Conservation (phyloP, 2,797 vertebrate genomes). For the Betta splendens region DNA sequence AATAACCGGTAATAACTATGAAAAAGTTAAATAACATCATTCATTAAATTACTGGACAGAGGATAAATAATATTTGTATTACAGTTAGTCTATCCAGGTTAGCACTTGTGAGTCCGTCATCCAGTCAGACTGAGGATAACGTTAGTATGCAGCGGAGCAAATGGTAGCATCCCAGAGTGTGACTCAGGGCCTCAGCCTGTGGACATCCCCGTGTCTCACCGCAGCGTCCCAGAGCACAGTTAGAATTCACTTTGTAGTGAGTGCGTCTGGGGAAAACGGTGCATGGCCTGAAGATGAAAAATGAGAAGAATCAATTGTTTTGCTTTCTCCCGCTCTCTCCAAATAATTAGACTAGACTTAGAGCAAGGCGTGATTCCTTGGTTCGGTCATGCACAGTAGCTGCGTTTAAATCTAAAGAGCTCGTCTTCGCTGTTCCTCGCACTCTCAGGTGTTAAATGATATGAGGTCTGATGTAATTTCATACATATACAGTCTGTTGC, state of each 20-base stretch:
- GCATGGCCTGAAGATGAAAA: conserved; percentile 71
- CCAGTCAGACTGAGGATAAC: conserved; percentile 55
- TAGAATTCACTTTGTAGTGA: conserved; percentile 81
- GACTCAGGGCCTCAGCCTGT: conserved; percentile 71
- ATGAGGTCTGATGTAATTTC: too few relatives aligned
- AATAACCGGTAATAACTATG: not conserved
- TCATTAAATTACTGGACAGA: not conserved
- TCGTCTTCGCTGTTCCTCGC: conserved; percentile 34
- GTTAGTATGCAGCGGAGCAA: conserved; percentile 38
- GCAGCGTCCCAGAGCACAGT: conserved; percentile 72
- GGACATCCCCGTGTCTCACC: conserved; percentile 73
- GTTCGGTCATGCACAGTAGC: conserved; percentile 34
- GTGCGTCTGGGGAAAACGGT: conserved; percentile 74
- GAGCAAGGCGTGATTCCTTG: conserved; percentile 54
- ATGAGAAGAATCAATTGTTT: conserved; percentile 64
- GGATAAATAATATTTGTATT: conserved; percentile 1
- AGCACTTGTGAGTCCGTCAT: conserved; percentile 36
- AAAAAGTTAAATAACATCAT: not conserved
- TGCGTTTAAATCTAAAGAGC: conserved; percentile 39
- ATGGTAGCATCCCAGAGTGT: conserved; percentile 56
- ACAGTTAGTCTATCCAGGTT: conserved; percentile 30
- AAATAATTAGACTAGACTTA: conserved; percentile 72
- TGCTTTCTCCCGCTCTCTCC: conserved; percentile 33
- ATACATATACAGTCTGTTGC: conserved; percentile 59
- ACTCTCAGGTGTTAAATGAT: conserved; percentile 67